Evolutionary conservation across 2,888 invertebrate genomes (phyloP), one percentile per base, ranked within the genome.

Genomic region (Acleris literana): DNA sequence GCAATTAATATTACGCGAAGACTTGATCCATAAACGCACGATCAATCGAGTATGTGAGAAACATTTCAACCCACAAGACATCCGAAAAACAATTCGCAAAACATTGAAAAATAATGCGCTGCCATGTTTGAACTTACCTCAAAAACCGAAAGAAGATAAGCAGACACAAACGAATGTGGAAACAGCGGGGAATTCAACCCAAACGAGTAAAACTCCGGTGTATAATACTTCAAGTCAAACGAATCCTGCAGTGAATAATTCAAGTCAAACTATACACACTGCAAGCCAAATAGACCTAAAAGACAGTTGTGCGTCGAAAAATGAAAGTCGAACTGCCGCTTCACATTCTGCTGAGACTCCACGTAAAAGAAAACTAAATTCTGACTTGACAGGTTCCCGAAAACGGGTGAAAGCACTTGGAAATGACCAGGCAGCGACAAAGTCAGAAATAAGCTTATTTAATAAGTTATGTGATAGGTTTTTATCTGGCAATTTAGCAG

Each of bases 381-480:
- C 52, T n/a, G 52, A 17, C n/a, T 3, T 52, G 1, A 7, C 6
- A n/a, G 52, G n/a, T 16, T 44, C 5, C 44, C 3, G n/a, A n/a
- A 16, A 44, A n/a, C 44, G 5, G 44, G 5, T 44, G 44, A 44
- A 44, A 52, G 3, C n/a, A 16, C 25, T n/a, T 16, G 7, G n/a
- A 25, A n/a, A 6, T 6, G n/a, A 29, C 5, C 7, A 17, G 25
- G 5, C 25, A n/a, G 25, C 4, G 25, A 16, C 7, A 9, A 17
- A 52, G n/a, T 29, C 25, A 52, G 18, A 58, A 48, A 39, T 13
- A 60, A 51, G 52, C 16, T 22, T 60, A n/a, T 60, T 60, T 22
- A 39, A 39, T 39, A 60, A 60, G 33, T 52, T 60, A 51, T 60
- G 59, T 52, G 43, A 60, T 39, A 18, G n/a, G 20, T 43, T 60